Evolutionary conservation across 2,888 invertebrate species (phyloP), one percentile per base, ranked within the genome.

Genomic region (Dasysyrphus tricinctus): DNA sequence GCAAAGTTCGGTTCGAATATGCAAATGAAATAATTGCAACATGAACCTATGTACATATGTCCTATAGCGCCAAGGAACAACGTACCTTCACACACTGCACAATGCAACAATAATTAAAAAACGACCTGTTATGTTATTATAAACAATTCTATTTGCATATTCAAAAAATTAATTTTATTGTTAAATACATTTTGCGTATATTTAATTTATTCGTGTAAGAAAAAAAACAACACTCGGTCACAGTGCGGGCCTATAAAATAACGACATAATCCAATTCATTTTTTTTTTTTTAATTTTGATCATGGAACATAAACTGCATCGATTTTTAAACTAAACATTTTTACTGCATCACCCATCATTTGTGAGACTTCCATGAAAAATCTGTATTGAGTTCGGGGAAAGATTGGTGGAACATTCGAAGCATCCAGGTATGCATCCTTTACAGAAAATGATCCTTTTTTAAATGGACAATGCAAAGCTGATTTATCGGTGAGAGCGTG

Each of bases 51-150:
- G 16, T 5, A n/a, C n/a, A n/a, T n/a, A 59, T 73, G 57, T 73
- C 59, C 54, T 34, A 24, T 24, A 67, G 19, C 49, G 70, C 49
- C 29, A 29, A 32, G 8, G 14, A 77, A 78, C 78, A 86, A 86
- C 86, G 86, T 86, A 86, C 86, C 86, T 86, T 86, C 59, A 86
- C 86, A 86, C 81, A 70, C 75, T 75, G 51, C 44, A n/a, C n/a
- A 51, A 67, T 72, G 86, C 67, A 54, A 24, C 47, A 37, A 65
- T 76, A 80, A 80, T 84, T 76, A 72, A 44, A 69, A 44, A 76
- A 76, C 19, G 14, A 69, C 51, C 69, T 39, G 75, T 84, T 74
- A 84, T 80, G 78, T 82, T 75, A 82, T 86, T 82, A 78, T 72
- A 75, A 86, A 75, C 74, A 86, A 75, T 75, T 75, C 65, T 51